Evolutionary conservation across 2,888 invertebrate species (phyloP).

Genomic region (Leptopilina drosophilae): DNA sequence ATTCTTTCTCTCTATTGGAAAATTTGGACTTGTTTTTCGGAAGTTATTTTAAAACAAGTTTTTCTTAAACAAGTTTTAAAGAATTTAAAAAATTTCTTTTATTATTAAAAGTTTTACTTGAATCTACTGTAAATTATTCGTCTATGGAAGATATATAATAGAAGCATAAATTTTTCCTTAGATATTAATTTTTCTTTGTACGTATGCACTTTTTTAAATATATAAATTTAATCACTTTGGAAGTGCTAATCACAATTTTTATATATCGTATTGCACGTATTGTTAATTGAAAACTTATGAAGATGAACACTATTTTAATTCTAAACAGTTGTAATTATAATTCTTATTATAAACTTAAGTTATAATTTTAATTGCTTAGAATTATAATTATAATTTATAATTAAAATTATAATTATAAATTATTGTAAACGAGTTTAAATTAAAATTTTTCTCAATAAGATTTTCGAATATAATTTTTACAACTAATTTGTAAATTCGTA

Average conservation of each 20-base stretch:
- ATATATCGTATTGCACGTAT: neutral
- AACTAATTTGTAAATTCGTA: too few species aligned
- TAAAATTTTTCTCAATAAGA: too few species aligned
- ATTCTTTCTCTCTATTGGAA: slow-evolving; percentile 3
- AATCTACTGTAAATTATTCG: neutral
- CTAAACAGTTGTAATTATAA: neutral
- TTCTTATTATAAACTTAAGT: too few species aligned
- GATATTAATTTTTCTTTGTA: neutral
- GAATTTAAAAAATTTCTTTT: neutral
- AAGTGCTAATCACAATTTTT: slow-evolving; percentile 4
- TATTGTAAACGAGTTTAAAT: too few species aligned
- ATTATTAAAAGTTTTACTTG: neutral
- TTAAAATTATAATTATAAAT: neutral
- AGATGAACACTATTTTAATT: neutral
- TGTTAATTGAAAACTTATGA: neutral
- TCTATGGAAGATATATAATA: neutral
- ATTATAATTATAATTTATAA: too few species aligned
- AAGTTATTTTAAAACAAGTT: neutral
- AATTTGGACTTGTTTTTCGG: neutral
- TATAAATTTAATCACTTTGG: neutral
- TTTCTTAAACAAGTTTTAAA: neutral
- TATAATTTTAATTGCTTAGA: too few species aligned
- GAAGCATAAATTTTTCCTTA: neutral
- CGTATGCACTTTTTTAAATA: neutral
- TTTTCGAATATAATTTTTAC: too few species aligned